Evolutionary conservation across 2,888 invertebrate species (phyloP).

Genomic region (Neoaliturus tenellus): DNA sequence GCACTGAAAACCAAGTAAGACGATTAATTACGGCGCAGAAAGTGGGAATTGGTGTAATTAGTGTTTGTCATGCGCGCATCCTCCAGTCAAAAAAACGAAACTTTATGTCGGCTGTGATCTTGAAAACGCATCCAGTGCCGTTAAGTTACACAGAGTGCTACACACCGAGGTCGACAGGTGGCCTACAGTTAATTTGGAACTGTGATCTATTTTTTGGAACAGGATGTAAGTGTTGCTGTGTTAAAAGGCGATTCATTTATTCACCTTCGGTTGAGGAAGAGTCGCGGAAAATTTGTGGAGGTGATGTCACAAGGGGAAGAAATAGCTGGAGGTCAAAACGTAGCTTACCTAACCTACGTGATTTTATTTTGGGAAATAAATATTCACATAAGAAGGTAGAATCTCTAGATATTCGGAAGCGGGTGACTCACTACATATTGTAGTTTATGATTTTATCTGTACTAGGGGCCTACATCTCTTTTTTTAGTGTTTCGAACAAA

Average conservation of each 20-base stretch:
- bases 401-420: no score
- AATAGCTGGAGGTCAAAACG: no score
- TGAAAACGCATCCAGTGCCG: neutral
- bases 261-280: neutral
- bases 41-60: constrained; percentile 40
- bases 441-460: no score
- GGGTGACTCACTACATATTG: no score
- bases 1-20: constrained; percentile 38
- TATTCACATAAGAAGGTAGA: no score
- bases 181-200: neutral
- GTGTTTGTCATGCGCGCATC: neutral
- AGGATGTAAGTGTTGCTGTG: neutral
- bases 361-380: no score
- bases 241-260: no score
- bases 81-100: neutral
- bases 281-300: no score
- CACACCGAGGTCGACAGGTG: neutral
- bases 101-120: neutral
- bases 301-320: no score
- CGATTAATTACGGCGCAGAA: constrained; percentile 8
- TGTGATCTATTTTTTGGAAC: neutral
- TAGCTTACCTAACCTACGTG: no score
- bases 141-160: neutral
- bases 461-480: no score
- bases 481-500: no score